Evolutionary conservation across 1,140 invertebrate species (phyloP).

Genomic region (Cydia strobilella): DNA sequence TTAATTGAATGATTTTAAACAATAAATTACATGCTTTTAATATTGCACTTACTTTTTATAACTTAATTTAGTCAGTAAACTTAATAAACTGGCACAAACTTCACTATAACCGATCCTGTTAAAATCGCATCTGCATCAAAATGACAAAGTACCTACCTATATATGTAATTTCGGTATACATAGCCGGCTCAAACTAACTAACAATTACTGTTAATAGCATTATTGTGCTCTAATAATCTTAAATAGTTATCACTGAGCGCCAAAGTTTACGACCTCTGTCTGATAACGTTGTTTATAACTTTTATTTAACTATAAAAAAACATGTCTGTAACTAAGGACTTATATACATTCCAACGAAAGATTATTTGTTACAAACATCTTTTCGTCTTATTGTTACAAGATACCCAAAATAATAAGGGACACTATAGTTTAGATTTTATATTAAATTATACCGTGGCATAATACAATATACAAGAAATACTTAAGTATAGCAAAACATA

Average conservation of each 20-base stretch:
- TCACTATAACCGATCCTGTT: not conserved
- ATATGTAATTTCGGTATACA: slow-evolving; percentile 9
- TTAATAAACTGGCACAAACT: not conserved
- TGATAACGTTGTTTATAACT: slow-evolving; percentile 6
- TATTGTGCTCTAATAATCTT: slow-evolving; percentile 17
- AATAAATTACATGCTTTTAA: no score
- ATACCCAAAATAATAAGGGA: no score
- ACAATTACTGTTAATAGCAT: slow-evolving; percentile 5
- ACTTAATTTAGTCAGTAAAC: not conserved
- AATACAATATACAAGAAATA: not conserved
- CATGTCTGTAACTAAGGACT: not conserved
- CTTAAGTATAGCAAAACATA: not conserved
- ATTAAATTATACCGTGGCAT: no score
- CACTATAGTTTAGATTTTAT: no score
- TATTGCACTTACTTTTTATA: not conserved
- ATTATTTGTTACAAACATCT: no score
- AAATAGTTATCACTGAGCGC: slow-evolving; percentile 4
- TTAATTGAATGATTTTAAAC: no score
- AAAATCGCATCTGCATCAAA: not conserved
- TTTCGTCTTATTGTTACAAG: no score
- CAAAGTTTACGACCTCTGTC: slow-evolving; percentile 44
- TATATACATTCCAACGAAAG: not conserved
- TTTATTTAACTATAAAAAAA: no score
- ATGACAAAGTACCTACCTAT: no score
- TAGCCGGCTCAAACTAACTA: slow-evolving; percentile 12